A percentile compares a stretch with the other conserved stretches of the same genome.
These are phyloP conservation scores for Spizella passerina DNA, from an alignment of 2,797 vertebrate species.

Conservation along the genomic window DNA sequence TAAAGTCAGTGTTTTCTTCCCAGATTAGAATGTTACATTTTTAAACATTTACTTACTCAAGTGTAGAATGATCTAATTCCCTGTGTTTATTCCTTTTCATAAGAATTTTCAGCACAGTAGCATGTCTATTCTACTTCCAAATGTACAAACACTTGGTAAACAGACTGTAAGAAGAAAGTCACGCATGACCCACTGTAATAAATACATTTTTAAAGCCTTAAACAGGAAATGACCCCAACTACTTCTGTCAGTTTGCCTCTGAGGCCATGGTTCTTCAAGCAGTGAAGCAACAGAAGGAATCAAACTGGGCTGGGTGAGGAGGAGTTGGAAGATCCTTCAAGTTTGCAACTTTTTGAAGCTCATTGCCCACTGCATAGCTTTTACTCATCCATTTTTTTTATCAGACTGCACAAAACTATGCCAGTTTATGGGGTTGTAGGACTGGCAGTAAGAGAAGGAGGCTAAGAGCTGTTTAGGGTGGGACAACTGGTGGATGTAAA, in stretches of 20 bases:
- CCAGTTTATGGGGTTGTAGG: not conserved
- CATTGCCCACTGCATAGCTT: rapidly evolving
- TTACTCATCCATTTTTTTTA: not conserved
- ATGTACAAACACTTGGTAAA: not conserved
- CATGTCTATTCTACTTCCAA: not conserved
- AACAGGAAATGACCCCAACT: not conserved
- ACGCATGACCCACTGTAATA: not conserved
- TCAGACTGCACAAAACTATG: not conserved
- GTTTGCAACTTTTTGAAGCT: not conserved
- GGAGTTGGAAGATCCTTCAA: not conserved
- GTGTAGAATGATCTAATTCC: slow-evolving; percentile 14
- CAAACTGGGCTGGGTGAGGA: not conserved
- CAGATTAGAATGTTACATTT: not conserved
- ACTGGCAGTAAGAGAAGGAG: not conserved
- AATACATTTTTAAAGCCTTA: not conserved
- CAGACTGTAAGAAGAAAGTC: slow-evolving; percentile 3
- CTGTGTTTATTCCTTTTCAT: not conserved
- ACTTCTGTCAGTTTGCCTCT: not conserved
- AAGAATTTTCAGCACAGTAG: not conserved
- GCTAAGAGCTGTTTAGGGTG: not conserved
- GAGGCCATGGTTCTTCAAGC: not conserved
- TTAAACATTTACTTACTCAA: not conserved
- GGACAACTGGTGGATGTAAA: not conserved
- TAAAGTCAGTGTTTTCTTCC: not conserved
- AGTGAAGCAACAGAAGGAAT: not conserved